Evolutionary conservation across 2,797 vertebrate genomes (phyloP).

Genomic region (Euthynnus affinis): DNA sequence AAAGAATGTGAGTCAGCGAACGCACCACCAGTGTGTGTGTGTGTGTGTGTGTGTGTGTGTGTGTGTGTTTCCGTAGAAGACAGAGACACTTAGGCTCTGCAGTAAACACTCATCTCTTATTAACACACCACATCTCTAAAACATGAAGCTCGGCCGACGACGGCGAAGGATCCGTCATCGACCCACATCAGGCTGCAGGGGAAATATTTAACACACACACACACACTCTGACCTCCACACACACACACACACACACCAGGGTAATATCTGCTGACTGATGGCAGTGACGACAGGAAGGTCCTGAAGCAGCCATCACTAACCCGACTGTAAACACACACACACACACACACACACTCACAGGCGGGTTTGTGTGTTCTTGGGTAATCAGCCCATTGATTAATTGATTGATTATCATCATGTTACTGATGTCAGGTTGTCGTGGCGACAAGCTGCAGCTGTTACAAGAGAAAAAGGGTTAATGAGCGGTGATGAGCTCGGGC

Average conservation of each 20-base stretch:
- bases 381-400: conserved; percentile 82
- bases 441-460: conserved; percentile 62
- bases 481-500: no score
- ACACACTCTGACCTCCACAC: conserved; percentile 34
- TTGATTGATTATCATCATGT: conserved; percentile 78
- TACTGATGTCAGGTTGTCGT: conserved; percentile 81
- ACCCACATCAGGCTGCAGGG: conserved; percentile 28
- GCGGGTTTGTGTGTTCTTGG: conserved; percentile 44
- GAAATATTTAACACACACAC: conserved; percentile 55
- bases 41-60: conserved; percentile 42
- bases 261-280: conserved; percentile 77
- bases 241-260: conserved; percentile 32
- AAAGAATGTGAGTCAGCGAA: conserved; percentile 2
- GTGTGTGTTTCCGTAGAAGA: conserved; percentile 31
- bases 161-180: conserved; percentile 13
- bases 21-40: conserved; percentile 27
- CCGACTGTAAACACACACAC: conserved; percentile 58
- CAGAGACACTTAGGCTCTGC: conserved; percentile 52
- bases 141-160: conserved; percentile 42
- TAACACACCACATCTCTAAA: conserved; percentile 65
- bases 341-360: no score
- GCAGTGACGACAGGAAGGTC: conserved; percentile 72
- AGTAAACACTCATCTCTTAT: conserved; percentile 73
- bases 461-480: not conserved
- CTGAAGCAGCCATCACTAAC: conserved; percentile 67